Percentiles rank a stretch among this genome's conserved stretches.
Conservation (phyloP, 2,797 vertebrate species). For the Alfaro cultratus region DNA sequence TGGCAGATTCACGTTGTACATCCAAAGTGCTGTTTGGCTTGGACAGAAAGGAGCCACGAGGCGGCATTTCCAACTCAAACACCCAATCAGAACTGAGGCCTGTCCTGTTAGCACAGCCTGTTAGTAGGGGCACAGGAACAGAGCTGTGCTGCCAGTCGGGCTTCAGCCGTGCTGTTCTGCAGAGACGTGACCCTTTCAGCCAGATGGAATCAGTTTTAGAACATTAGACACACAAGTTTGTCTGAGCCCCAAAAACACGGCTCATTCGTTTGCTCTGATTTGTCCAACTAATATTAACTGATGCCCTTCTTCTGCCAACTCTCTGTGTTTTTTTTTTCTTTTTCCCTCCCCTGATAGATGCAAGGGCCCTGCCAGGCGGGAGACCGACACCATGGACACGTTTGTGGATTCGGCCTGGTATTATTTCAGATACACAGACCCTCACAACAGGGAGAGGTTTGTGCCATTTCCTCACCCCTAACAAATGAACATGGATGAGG, state of each 20-base stretch:
- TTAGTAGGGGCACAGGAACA: conserved; percentile 64
- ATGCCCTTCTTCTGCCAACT: conserved; percentile 26
- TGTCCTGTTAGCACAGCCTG: conserved; percentile 75
- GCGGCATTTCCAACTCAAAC: conserved; percentile 76
- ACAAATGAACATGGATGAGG: background rate
- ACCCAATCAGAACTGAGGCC: conserved; percentile 50
- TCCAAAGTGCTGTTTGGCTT: conserved; percentile 66
- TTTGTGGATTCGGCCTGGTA: conserved; percentile 99
- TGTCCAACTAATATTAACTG: conserved; percentile 48
- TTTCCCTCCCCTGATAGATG: conserved; percentile 80
- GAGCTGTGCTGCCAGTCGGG: conserved; percentile 60
- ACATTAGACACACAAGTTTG: conserved; percentile 36
- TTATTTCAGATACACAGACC: conserved; percentile 94
- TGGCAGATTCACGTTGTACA: conserved; percentile 46
- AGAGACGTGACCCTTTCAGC: conserved; percentile 61
- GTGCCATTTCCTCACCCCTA: conserved; percentile 15
- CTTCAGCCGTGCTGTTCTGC: conserved; percentile 58
- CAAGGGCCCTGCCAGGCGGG: conserved; percentile 85
- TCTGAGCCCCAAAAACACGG: conserved; percentile 44
- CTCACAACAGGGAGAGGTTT: conserved; percentile 87
- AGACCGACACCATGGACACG: conserved; percentile 97
- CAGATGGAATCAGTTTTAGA: conserved; percentile 63
- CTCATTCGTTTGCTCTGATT: conserved; percentile 47
- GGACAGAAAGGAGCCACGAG: conserved; percentile 40
- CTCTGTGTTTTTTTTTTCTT: conserved; percentile 25